A percentile compares a stretch with the other conserved stretches of the same genome.
phyloP scores from a whole-genome alignment of 2,888 invertebrate genomes.

The Chromoteleia sp. region DNA sequence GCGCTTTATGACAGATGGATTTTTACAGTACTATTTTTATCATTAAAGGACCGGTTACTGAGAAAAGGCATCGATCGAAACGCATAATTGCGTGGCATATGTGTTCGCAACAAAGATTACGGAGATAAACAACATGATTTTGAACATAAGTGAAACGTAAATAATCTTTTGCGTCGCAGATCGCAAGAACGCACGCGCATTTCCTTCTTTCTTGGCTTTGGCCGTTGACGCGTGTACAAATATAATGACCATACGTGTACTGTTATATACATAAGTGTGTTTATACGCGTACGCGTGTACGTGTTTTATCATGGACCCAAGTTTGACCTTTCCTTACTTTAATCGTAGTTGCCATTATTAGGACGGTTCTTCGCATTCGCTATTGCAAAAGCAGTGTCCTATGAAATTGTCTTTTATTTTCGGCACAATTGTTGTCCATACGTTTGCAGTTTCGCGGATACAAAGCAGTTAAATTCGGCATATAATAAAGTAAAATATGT shows the following conservation, averaged over 20 bases:
- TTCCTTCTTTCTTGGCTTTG: slow-evolving; percentile 33
- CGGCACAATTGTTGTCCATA: too few species aligned
- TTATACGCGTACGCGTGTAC: background rate
- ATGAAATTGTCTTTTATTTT: too few species aligned
- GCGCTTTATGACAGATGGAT: slow-evolving; percentile 26
- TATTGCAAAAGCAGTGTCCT: background rate
- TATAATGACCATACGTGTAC: background rate
- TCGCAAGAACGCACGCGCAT: slow-evolving; percentile 40
- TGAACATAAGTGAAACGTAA: slow-evolving; percentile 18
- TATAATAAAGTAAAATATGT: too few species aligned
- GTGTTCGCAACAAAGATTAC: background rate
- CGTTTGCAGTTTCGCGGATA: too few species aligned
- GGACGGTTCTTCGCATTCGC: slow-evolving; percentile 1
- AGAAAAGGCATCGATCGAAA: background rate
- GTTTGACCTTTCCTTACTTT: slow-evolving; percentile 46
- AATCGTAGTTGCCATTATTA: slow-evolving; percentile 17
- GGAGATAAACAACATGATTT: slow-evolving; percentile 23
- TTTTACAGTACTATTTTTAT: background rate
- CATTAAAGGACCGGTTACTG: background rate
- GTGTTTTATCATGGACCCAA: slow-evolving; percentile 33
- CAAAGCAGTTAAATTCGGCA: too few species aligned
- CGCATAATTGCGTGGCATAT: background rate
- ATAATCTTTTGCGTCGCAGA: slow-evolving; percentile 54
- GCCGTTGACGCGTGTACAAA: slow-evolving; percentile 37
- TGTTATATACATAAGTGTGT: slow-evolving; percentile 16